Conservation (phyloP, 2,888 invertebrate species). For the Dicyrtoma fusca region DNA sequence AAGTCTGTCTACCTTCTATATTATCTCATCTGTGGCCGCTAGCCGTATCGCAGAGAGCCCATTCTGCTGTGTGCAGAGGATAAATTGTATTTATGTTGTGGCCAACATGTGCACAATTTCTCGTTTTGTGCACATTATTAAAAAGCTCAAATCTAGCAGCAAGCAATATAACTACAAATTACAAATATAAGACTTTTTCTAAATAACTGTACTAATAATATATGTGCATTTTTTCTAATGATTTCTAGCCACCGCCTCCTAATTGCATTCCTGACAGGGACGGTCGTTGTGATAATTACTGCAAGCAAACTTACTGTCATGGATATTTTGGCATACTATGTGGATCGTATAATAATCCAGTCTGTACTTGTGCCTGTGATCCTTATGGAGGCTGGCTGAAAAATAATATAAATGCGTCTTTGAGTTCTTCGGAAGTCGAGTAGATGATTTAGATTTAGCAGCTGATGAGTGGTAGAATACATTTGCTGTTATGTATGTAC, state of each 20-base stretch:
- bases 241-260: slow-evolving; percentile 34
- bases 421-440: no score
- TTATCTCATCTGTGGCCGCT: no score
- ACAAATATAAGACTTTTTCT: not conserved
- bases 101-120: no score
- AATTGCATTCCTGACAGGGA: slow-evolving; percentile 29
- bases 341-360: slow-evolving; percentile 31
- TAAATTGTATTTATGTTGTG: no score
- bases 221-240: not conserved
- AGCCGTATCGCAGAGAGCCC: no score
- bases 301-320: slow-evolving; percentile 33
- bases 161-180: not conserved
- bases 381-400: slow-evolving; percentile 28
- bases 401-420: slow-evolving; percentile 4
- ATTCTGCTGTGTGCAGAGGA: no score
- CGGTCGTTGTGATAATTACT: slow-evolving; percentile 34
- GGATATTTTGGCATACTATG: slow-evolving; percentile 34
- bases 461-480: no score
- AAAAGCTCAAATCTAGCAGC: no score
- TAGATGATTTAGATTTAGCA: no score
- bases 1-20: no score
- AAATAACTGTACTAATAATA: not conserved
- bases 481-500: no score
- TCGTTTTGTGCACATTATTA: no score
- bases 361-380: slow-evolving; percentile 38